phyloP scores from a whole-genome alignment of 2,888 invertebrate genomes.

The Drosophila borealis region DNA sequence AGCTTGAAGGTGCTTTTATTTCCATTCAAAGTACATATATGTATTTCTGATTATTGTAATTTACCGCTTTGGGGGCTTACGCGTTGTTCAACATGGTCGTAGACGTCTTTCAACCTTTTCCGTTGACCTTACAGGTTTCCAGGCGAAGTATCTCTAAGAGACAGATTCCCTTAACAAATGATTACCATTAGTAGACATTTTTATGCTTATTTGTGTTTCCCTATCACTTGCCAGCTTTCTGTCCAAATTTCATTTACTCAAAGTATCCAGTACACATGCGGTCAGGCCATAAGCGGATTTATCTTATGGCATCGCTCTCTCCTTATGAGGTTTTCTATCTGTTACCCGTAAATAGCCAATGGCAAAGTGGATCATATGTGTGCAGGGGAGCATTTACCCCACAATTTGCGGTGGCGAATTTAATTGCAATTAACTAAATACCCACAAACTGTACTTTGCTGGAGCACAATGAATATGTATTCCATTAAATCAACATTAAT shows the following conservation, averaged over 20 bases:
- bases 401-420: conserved; percentile 30
- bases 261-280: conserved; percentile 17
- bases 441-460: conserved; percentile 46
- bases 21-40: no score
- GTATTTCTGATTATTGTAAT: no score
- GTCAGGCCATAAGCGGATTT: conserved; percentile 47
- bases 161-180: background rate
- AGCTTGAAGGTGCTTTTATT: no score
- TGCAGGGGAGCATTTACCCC: background rate
- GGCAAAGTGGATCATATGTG: conserved; percentile 4
- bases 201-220: conserved; percentile 7
- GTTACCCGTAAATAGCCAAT: conserved; percentile 14
- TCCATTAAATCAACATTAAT: conserved; percentile 80
- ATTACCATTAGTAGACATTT: conserved; percentile 9
- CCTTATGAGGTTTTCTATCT: conserved; percentile 15
- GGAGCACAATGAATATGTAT: conserved; percentile 74
- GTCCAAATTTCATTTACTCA: conserved; percentile 14
- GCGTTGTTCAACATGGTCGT: no score
- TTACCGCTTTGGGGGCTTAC: no score
- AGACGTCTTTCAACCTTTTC: no score
- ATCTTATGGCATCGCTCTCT: conserved; percentile 1
- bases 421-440: conserved; percentile 80
- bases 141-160: no score
- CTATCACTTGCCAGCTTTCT: conserved; percentile 44
- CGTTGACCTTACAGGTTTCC: no score